Evolutionary conservation across 2,888 invertebrate genomes (phyloP), one percentile per base, ranked within the genome.

Genomic region (Nebria brevicollis): DNA sequence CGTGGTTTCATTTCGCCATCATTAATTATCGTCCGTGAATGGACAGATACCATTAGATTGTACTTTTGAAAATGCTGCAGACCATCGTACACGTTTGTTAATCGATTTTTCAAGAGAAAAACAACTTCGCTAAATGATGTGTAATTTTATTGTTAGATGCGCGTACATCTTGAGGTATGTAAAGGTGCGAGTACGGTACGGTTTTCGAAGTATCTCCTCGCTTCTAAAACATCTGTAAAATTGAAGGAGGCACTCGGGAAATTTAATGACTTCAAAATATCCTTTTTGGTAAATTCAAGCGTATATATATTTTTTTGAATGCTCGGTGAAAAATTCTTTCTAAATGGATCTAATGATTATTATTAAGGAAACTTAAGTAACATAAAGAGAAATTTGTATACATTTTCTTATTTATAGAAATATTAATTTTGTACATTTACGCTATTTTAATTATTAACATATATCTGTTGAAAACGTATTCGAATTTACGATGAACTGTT

Each of bases 21-120:
- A 79, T 79, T 79, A 74, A 74, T 79, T 79, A 65, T 68, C 13
- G 42, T 66, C 3, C 66, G 72, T 41, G 41, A 66, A 41, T 34
- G 66, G 66, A 66, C 66, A 25, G 74, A 11, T 20, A 78, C 74
- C 79, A 79, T 79, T 75, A 75, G 68, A 79, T 75, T 66, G 68
- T 75, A 75, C 34, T 79, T 78, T 75, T 43, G 11, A 75, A 75
- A 42, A 74, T 75, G 42, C 26, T 66, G 41, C 41, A 65, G 41
- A 78, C 41, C 43, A 34, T n/a, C 66, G 65, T 73, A 79, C 79
- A 79, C 42, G 75, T 68, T 54, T 79, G 79, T 79, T 79, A 79
- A 79, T 79, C 68, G 75, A 75, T 75, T 10, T 74, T 79, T 75
- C 54, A 34, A 68, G 41, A 68, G 68, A 43, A 79, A 75, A 79